Base-by-base conservation (phyloP, 2,888 invertebrate species). In the Encarsia formosa region DNA sequence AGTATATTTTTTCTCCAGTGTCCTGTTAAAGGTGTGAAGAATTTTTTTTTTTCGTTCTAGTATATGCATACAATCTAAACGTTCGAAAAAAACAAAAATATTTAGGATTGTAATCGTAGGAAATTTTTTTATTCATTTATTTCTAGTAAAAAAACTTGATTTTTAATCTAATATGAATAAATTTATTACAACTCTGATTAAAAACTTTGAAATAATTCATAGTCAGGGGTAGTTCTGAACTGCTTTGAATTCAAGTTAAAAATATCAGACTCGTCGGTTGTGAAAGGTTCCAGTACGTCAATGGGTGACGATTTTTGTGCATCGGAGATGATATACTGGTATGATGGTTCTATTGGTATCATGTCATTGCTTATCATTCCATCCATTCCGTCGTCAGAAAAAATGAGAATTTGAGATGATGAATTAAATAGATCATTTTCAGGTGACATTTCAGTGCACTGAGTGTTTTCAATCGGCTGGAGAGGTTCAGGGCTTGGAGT, bases 141-240 rank as follows among this genome's bases (percentile, higher is more conserved):
- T n/a, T n/a, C n/a, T n/a, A n/a, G n/a, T n/a, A n/a, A n/a, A n/a
- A n/a, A n/a, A n/a, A n/a, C n/a, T n/a, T n/a, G n/a, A n/a, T n/a
- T n/a, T n/a, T n/a, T n/a, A n/a, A n/a, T n/a, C n/a, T n/a, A n/a
- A n/a, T n/a, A n/a, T n/a, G n/a, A n/a, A n/a, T n/a, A n/a, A n/a
- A n/a, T n/a, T n/a, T n/a, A n/a, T n/a, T n/a, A n/a, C n/a, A n/a
- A n/a, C n/a, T n/a, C 2, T 52, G 38, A 45, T 65, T 65, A 68
- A 60, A 71, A 66, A 49, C 63, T 69, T n/a, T 70, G 68, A 62
- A 70, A 71, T 29, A 71, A 66, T 39, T 66, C 59, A 49, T 70
- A 71, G 38, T 67, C 70, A 23, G 68, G 59, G 56, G 62, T n/a
- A n/a, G n/a, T 67, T 45, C 70, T 71, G 45, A 64, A 67, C 34